Conservation (phyloP, 2,797 vertebrate species). For the Chrosomus eos region DNA sequence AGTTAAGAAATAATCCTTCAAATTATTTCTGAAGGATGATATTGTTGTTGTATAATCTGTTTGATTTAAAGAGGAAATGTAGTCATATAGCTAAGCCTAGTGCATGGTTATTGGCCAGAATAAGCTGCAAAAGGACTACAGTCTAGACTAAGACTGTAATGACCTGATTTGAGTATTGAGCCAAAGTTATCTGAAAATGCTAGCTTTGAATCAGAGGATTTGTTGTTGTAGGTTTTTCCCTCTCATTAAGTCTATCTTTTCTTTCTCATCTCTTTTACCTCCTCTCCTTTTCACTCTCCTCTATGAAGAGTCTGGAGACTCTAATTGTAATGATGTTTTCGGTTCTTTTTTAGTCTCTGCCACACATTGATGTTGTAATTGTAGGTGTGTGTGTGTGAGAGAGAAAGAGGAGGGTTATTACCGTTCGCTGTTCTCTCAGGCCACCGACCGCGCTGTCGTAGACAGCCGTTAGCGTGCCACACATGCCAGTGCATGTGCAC, state of each 20-base stretch:
- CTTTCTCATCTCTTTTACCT: conserved; percentile 6
- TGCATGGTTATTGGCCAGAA: not conserved
- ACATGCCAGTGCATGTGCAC: conserved; percentile 22
- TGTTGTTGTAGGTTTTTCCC: not conserved
- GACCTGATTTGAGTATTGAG: conserved; percentile 22
- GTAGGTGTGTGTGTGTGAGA: not conserved
- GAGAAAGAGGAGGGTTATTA: conserved; percentile 49
- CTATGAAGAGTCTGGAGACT: conserved; percentile 34
- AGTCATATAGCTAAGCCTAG: not conserved
- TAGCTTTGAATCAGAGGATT: conserved; percentile 5
- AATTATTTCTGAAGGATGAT: not conserved
- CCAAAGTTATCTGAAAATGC: conserved; percentile 14
- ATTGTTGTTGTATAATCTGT: conserved; percentile 1
- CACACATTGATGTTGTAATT: conserved; percentile 56
- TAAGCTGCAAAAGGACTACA: not conserved
- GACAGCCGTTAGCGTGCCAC: conserved; percentile 10
- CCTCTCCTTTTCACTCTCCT: conserved; percentile 23
- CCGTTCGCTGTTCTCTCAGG: conserved; percentile 32
- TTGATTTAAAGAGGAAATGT: not conserved
- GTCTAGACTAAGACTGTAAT: conserved; percentile 20
- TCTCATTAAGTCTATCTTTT: conserved; percentile 16
- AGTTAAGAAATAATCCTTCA: no score
- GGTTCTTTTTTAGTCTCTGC: conserved; percentile 41
- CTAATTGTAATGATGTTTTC: conserved; percentile 55
- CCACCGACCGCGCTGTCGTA: conserved; percentile 4